Evolutionary conservation across 2,113 vertebrate species (phyloP).

Genomic region (Apistogramma diplotaenia): DNA sequence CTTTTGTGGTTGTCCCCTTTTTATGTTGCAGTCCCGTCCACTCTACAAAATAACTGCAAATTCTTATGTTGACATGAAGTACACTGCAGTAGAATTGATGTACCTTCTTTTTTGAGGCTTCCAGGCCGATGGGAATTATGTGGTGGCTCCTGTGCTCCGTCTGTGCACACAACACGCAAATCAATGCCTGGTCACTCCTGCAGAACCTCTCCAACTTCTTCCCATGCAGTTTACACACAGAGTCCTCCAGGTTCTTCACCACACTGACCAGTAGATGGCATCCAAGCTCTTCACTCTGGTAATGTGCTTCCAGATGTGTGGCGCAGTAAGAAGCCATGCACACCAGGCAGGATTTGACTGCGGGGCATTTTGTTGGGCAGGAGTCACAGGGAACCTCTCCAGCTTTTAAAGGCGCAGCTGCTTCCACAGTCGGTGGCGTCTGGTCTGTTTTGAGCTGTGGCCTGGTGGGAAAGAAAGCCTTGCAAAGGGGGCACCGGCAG

Average conservation of each 20-base stretch:
- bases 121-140: conserved; percentile 15
- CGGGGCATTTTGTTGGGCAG: conserved; percentile 51
- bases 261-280: conserved; percentile 85
- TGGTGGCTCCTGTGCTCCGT: conserved; percentile 76
- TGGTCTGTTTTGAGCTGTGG: conserved; percentile 18
- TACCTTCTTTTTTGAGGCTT: conserved; percentile 52
- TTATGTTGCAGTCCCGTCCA: neutral
- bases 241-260: conserved; percentile 71
- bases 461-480: conserved; percentile 32
- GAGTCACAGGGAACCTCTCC: conserved; percentile 77
- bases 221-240: conserved; percentile 64
- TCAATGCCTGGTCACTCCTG: conserved; percentile 64
- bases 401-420: neutral
- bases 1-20: neutral
- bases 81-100: neutral
- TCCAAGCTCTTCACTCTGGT: conserved; percentile 69
- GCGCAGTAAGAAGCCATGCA: conserved; percentile 78
- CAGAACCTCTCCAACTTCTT: conserved; percentile 63
- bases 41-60: too few relatives aligned
- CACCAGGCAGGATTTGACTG: conserved; percentile 73
- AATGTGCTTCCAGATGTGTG: conserved; percentile 71
- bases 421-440: neutral
- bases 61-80: neutral
- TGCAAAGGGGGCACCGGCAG: conserved; percentile 75
- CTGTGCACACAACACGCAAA: conserved; percentile 67